These are phyloP conservation scores for Myotis findleyi DNA, from an alignment of 2,797 vertebrate genomes.

Conservation along the genomic window DNA sequence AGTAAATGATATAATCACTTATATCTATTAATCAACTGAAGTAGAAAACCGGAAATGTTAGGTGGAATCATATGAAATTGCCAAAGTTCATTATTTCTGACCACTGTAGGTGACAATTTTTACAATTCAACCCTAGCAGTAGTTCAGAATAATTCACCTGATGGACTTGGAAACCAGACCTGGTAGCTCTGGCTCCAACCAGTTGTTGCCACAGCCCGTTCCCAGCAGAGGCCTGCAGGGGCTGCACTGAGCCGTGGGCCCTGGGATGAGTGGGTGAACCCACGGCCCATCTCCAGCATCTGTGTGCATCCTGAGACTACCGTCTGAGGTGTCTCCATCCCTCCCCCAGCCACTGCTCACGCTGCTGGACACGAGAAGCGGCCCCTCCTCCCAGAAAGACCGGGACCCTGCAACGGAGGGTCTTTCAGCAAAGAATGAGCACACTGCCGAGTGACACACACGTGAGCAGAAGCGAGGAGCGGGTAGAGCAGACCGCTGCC, in stretches of 20 bases:
- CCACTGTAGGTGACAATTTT: not conserved
- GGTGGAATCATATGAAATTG: not conserved
- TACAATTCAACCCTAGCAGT: not conserved
- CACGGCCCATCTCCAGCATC: not conserved
- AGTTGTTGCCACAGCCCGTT: not conserved
- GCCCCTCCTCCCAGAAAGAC: not conserved
- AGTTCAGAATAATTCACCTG: not conserved
- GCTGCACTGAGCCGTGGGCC: accelerated
- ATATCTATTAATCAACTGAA: not conserved
- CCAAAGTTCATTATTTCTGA: not conserved
- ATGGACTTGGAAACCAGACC: not conserved
- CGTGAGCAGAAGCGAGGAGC: not conserved
- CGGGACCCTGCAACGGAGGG: too few relatives aligned
- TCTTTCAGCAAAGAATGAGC: not conserved
- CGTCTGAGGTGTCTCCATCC: not conserved
- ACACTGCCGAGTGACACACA: not conserved
- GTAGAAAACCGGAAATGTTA: not conserved
- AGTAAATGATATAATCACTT: not conserved
- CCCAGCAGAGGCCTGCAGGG: not conserved
- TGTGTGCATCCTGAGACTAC: accelerated
- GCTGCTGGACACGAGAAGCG: not conserved
- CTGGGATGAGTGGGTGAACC: too few relatives aligned
- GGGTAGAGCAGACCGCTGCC: not conserved
- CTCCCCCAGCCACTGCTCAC: not conserved
- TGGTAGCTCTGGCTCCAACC: too few relatives aligned